phyloP scores from a whole-genome alignment of 2,888 invertebrate species.

The Ypsolopha sequella region DNA sequence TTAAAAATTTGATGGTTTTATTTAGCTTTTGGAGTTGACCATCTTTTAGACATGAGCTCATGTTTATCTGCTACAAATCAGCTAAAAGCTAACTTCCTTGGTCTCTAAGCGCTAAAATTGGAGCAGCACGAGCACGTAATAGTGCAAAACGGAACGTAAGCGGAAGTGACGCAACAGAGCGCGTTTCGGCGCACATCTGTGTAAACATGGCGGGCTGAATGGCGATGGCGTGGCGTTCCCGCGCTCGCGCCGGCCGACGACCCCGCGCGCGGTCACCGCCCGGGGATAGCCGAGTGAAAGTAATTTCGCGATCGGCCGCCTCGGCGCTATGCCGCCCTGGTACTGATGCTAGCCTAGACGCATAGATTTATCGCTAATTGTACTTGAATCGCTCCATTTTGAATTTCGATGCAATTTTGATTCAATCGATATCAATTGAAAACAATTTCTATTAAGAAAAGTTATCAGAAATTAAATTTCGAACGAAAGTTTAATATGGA shows the following conservation, averaged over 20 bases:
- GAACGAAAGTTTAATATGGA: no score
- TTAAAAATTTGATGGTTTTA: no score
- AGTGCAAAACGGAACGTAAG: constrained; percentile 52
- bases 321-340: constrained; percentile 48
- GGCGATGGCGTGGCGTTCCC: constrained; percentile 49
- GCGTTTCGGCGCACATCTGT: constrained; percentile 68
- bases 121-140: neutral
- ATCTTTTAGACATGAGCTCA: no score
- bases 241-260: constrained; percentile 58
- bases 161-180: constrained; percentile 67
- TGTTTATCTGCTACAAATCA: no score
- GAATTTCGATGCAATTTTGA: no score
- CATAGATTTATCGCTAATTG: constrained; percentile 9
- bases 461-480: no score
- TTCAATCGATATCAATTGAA: no score
- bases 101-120: no score
- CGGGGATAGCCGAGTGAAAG: constrained; percentile 68
- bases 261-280: constrained; percentile 58
- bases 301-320: constrained; percentile 61
- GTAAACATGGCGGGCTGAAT: constrained; percentile 68
- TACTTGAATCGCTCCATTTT: neutral
- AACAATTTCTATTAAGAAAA: no score
- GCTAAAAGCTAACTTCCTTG: no score
- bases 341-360: constrained; percentile 20
- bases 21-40: no score